These are phyloP conservation scores for Branchellion lobata DNA, from an alignment of 2,888 invertebrate genomes.

Conservation along the genomic window DNA sequence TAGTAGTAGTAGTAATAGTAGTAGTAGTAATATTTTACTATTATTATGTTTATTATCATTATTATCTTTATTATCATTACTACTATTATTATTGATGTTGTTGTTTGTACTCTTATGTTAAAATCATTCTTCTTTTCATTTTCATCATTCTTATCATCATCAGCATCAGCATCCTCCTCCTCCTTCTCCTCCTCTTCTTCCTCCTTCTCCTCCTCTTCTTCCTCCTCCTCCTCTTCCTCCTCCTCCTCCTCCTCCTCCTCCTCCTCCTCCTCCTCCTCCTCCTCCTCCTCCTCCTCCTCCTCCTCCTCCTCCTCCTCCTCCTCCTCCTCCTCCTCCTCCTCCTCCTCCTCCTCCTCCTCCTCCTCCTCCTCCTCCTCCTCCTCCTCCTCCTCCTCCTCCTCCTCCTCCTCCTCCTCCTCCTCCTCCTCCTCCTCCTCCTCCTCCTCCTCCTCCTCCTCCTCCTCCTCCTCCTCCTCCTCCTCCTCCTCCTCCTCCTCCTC, in stretches of 20 bases:
- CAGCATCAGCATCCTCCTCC: too few relatives aligned
- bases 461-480: background rate
- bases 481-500: background rate
- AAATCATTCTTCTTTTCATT: background rate
- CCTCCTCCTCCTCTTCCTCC: slow-evolving; percentile 12
- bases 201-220: slow-evolving; percentile 8
- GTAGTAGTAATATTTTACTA: background rate
- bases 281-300: background rate
- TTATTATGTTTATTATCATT: too few relatives aligned
- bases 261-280: background rate
- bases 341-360: background rate
- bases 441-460: background rate
- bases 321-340: background rate
- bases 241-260: slow-evolving; percentile 19
- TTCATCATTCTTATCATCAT: too few relatives aligned
- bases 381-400: background rate
- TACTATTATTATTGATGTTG: background rate
- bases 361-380: background rate
- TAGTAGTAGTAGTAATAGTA: background rate
- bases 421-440: background rate
- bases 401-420: background rate
- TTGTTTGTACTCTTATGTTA: background rate
- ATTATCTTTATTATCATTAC: background rate
- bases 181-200: background rate
- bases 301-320: background rate